Base-by-base conservation (phyloP, 2,888 invertebrate species). In the Platycheirus albimanus region DNA sequence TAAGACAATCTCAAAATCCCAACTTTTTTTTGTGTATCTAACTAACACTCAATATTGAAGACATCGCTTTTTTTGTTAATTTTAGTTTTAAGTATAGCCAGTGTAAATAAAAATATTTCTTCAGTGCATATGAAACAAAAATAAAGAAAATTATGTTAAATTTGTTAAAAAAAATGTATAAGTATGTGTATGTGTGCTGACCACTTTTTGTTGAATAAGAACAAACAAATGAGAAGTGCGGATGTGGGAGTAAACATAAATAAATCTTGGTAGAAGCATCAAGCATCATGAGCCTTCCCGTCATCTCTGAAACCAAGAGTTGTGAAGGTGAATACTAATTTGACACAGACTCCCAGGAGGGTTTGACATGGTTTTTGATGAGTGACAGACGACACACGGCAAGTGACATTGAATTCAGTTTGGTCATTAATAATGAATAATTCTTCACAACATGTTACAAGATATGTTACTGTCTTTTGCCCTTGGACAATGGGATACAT, bases 241-340 rank as follows among this genome's bases (percentile, higher is more conserved):
- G 11, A 61, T 61, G 28, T 10, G 28, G 6, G 30, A 10, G 30
- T 45, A 33, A 41, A 38, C 38, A 54, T 7, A n/a, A n/a, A 56
- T 51, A 3, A 3, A 19, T 49, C 15, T 36, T 61, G 61, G 19
- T 13, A 43, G 24, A 61, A 61, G 24, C 20, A 36, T 15, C n/a
- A 8, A 28, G 15, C 30, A 52, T 30, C 17, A 58, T 56, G 19
- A 30, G n/a, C 61, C 11, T 10, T 41, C 20, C 47, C 19, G 8
- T 17, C 30, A 47, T 33, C 17, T 30, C 7, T 72, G 52, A 63
- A 54, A 72, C 20, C 17, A 36, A 54, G 20, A 72, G 45, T 72
- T 43, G 33, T 43, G 28, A 19, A 30, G n/a, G 11, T 24, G 41
- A 19, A 30, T 33, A 33, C 13, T 49, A 41, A 63, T 30, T 61